Percentiles rank a stretch among this genome's conserved stretches.
Evolutionary conservation across 1,140 invertebrate species (phyloP).

Genomic region (Asbolus verrucosus): DNA sequence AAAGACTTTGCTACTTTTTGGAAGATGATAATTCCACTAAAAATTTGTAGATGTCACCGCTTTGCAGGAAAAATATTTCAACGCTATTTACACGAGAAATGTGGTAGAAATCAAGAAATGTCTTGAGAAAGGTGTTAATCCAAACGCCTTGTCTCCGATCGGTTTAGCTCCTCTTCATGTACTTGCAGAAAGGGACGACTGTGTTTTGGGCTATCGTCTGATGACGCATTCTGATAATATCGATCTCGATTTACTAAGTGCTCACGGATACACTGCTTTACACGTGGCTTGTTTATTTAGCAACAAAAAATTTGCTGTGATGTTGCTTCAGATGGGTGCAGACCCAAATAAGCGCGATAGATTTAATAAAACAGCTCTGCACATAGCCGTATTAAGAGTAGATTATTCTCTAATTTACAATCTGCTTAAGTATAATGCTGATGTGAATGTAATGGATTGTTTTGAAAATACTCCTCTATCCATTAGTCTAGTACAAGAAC

Average conservation of each 20-base stretch:
- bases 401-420: neutral
- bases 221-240: neutral
- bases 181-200: slow-evolving; percentile 1
- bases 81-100: slow-evolving; percentile 1
- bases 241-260: slow-evolving; percentile 5
- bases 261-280: slow-evolving; percentile 8
- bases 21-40: too few species aligned
- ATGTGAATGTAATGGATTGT: slow-evolving; percentile 18
- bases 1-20: too few species aligned
- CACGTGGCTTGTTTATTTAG: slow-evolving; percentile 5
- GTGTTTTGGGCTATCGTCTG: neutral
- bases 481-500: neutral
- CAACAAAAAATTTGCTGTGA: neutral
- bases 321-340: slow-evolving; percentile 24
- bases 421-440: slow-evolving; percentile 13
- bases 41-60: too few species aligned
- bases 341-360: slow-evolving; percentile 18
- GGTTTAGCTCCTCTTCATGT: neutral
- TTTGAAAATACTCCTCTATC: slow-evolving; percentile 37
- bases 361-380: slow-evolving; percentile 5
- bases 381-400: neutral
- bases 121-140: neutral
- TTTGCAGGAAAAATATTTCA: slow-evolving; percentile 1
- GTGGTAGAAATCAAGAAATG: neutral
- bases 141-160: neutral